Evolutionary conservation across 2,888 invertebrate species (phyloP).

Genomic region (Drosophila lutescens): DNA sequence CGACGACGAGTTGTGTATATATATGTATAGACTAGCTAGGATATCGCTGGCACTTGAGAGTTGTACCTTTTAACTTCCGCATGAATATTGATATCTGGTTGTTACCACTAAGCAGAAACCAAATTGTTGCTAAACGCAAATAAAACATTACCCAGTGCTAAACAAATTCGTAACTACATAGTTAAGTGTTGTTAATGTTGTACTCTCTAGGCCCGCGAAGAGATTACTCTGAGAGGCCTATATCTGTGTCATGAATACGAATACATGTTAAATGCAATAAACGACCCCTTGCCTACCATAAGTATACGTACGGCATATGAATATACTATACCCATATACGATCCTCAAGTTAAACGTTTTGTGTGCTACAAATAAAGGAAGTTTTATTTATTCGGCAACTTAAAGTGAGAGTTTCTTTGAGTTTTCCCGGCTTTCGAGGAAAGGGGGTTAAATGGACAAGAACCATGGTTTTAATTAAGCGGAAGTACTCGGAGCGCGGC

Average conservation of each 20-base stretch:
- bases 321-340: conserved; percentile 34
- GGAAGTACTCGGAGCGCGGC: conserved; percentile 31
- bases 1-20: conserved; percentile 4
- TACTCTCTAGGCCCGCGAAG: conserved; percentile 36
- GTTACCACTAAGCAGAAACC: conserved; percentile 50
- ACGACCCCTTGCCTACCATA: conserved; percentile 23
- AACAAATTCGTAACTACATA: conserved; percentile 26
- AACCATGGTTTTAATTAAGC: conserved; percentile 39
- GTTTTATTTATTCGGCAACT: conserved; percentile 55
- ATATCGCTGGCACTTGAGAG: conserved; percentile 58
- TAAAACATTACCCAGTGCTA: conserved; percentile 50
- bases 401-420: conserved; percentile 3
- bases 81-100: conserved; percentile 30
- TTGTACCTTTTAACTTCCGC: conserved; percentile 69
- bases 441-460: conserved; percentile 12
- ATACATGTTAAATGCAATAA: conserved; percentile 48
- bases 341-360: conserved; percentile 64
- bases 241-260: conserved; percentile 51
- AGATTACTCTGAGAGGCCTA: conserved; percentile 38
- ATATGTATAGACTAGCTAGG: conserved; percentile 32
- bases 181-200: conserved; percentile 60
- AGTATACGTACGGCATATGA: conserved; percentile 14
- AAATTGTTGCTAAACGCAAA: conserved; percentile 56
- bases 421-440: background rate
- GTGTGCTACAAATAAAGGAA: conserved; percentile 71